Evolutionary conservation across 1,140 invertebrate genomes (phyloP).

Genomic region (Hestina assimilis): DNA sequence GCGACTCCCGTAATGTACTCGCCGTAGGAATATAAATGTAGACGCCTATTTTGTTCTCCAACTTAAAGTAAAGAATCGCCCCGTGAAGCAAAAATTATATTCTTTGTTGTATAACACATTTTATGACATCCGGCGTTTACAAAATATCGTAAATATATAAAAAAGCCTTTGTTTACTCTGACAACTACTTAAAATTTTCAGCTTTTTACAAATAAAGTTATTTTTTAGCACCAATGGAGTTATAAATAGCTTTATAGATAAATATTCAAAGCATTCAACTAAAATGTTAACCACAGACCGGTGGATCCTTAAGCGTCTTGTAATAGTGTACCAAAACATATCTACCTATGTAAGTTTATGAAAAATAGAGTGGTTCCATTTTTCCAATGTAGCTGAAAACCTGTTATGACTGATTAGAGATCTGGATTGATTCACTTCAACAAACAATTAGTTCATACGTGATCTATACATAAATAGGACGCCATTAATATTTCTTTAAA

Average conservation of each 20-base stretch:
- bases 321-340: too few relatives aligned
- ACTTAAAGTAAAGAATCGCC: slow-evolving; percentile 39
- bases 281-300: too few relatives aligned
- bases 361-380: not conserved
- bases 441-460: slow-evolving; percentile 14
- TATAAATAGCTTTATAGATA: too few relatives aligned
- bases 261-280: too few relatives aligned
- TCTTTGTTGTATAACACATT: slow-evolving; percentile 29
- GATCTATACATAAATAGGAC: not conserved
- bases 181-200: too few relatives aligned
- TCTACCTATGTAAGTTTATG: not conserved
- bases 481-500: not conserved
- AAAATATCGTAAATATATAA: slow-evolving; percentile 13
- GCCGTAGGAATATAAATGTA: slow-evolving; percentile 65
- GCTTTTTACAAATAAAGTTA: too few relatives aligned
- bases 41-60: slow-evolving; percentile 54
- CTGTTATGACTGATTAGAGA: slow-evolving; percentile 2
- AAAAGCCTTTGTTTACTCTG: not conserved
- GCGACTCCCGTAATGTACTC: slow-evolving; percentile 72
- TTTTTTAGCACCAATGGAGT: too few relatives aligned
- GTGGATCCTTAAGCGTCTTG: too few relatives aligned
- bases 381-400: not conserved
- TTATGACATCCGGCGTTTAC: slow-evolving; percentile 31
- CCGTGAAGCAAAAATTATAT: slow-evolving; percentile 23
- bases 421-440: slow-evolving; percentile 17